phyloP scores from a whole-genome alignment of 2,888 invertebrate species.

The Leistus spinibarbis region DNA sequence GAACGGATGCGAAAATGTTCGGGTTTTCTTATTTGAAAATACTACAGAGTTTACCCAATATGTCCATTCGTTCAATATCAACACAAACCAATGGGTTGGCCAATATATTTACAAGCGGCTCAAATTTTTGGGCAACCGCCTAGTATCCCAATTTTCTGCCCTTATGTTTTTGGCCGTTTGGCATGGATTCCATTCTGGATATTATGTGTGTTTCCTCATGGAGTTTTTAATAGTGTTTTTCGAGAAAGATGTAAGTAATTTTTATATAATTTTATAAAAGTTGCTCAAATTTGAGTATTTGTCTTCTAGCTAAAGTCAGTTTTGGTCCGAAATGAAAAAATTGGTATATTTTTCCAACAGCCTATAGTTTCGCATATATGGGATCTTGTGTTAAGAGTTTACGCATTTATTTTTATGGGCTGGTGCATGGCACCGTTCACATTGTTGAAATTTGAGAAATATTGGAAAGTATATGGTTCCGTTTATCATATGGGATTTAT shows the following conservation, averaged over 20 bases:
- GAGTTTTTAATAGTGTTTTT: slow-evolving; percentile 87
- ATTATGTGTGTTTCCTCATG: slow-evolving; percentile 90
- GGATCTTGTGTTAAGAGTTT: slow-evolving; percentile 69
- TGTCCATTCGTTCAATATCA: slow-evolving; percentile 91
- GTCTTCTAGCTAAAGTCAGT: slow-evolving; percentile 62
- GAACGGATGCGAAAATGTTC: slow-evolving; percentile 91
- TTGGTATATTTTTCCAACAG: slow-evolving; percentile 58
- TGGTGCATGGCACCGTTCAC: slow-evolving; percentile 80
- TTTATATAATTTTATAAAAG: slow-evolving; percentile 34
- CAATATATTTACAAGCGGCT: slow-evolving; percentile 90
- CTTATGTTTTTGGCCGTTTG: slow-evolving; percentile 89
- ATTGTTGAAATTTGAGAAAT: slow-evolving; percentile 71
- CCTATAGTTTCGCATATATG: slow-evolving; percentile 56
- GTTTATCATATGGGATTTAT: slow-evolving; percentile 74
- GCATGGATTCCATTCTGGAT: slow-evolving; percentile 96
- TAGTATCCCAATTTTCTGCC: slow-evolving; percentile 79
- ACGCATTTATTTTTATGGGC: slow-evolving; percentile 83
- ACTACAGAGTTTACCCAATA: slow-evolving; percentile 85
- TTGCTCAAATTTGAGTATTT: slow-evolving; percentile 32
- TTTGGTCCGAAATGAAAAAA: slow-evolving; percentile 60
- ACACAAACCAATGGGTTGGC: slow-evolving; percentile 94
- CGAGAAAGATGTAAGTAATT: slow-evolving; percentile 77
- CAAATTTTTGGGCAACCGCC: slow-evolving; percentile 84
- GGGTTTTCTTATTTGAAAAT: slow-evolving; percentile 79
- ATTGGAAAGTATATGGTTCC: slow-evolving; percentile 67